These are phyloP conservation scores for Melanotaenia pygmaea DNA, from an alignment of 2,797 vertebrate species.

Conservation along the genomic window DNA sequence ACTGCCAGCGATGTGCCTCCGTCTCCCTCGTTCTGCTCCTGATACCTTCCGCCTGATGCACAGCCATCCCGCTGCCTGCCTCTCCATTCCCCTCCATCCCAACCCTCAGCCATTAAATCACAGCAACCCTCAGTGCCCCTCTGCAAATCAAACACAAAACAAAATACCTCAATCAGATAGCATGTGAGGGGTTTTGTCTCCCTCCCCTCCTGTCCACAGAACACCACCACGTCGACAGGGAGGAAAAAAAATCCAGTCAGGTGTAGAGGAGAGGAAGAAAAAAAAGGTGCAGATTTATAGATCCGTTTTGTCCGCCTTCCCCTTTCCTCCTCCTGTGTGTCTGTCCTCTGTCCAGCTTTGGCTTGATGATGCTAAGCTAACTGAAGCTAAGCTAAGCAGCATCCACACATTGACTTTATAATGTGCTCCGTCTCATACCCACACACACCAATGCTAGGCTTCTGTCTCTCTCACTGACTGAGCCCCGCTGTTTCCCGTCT, in stretches of 20 bases:
- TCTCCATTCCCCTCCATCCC: conserved; percentile 60
- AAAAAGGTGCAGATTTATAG: conserved; percentile 58
- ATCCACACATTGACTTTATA: conserved; percentile 75
- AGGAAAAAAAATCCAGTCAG: conserved; percentile 67
- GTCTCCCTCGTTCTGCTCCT: conserved; percentile 56
- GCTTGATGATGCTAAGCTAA: conserved; percentile 86
- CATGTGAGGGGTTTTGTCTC: conserved; percentile 36
- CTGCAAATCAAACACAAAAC: conserved; percentile 53
- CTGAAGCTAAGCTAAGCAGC: conserved; percentile 84
- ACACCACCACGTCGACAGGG: conserved; percentile 57
- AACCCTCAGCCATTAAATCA: conserved; percentile 66
- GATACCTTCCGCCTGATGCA: conserved; percentile 69
- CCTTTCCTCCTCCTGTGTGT: conserved; percentile 58
- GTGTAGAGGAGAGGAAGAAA: conserved; percentile 60
- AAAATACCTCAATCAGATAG: conserved; percentile 72
- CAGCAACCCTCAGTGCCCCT: conserved; percentile 30
- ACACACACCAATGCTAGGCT: conserved; percentile 61
- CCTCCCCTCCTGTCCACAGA: conserved; percentile 56
- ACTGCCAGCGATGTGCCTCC: conserved; percentile 70
- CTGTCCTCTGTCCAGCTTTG: conserved; percentile 81
- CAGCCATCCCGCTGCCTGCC: conserved; percentile 55
- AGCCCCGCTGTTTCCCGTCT: conserved; percentile 79
- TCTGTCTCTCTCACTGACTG: conserved; percentile 70
- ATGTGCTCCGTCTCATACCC: conserved; percentile 68
- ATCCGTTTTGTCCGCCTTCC: conserved; percentile 62